Evolutionary conservation across 1,140 invertebrate genomes (phyloP).

Genomic region (Tetramorium simillimum): DNA sequence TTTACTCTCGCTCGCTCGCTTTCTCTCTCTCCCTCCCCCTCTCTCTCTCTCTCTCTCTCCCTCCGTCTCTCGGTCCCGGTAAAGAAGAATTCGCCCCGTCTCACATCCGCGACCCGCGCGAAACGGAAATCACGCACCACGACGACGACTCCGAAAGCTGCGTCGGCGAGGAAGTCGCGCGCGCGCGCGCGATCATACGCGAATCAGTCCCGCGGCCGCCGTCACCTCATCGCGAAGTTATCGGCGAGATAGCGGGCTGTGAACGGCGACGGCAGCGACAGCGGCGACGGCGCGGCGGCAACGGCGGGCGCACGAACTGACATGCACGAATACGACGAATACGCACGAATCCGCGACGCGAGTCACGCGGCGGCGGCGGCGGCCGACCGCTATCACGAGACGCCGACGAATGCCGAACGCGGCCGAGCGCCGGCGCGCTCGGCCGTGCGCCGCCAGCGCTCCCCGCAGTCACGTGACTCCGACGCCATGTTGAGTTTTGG

Average conservation of each 20-base stretch:
- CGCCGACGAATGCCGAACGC: background rate
- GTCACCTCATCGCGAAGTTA: conserved; percentile 71
- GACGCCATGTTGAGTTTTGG: background rate
- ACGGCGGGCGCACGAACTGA: background rate
- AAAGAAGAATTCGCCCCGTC: background rate
- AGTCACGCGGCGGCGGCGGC: background rate
- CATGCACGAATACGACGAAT: too few species aligned
- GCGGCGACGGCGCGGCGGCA: background rate
- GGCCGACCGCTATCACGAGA: background rate
- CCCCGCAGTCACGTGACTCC: background rate
- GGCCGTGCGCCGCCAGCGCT: background rate
- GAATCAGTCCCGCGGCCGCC: conserved; percentile 60
- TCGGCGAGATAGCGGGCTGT: background rate
- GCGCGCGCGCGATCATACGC: conserved; percentile 36
- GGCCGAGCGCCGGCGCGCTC: background rate
- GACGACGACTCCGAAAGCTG: conserved; percentile 30
- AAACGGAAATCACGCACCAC: background rate
- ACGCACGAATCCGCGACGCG: background rate
- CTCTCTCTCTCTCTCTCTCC: background rate
- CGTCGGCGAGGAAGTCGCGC: conserved; percentile 29
- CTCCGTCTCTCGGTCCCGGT: background rate
- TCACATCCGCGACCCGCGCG: conserved; percentile 23
- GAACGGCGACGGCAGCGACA: background rate
- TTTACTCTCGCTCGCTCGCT: conserved; percentile 42
- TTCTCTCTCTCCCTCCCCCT: background rate